These are phyloP conservation scores for Lepus timidus DNA, from an alignment of 2,113 vertebrate species.

Conservation along the genomic window DNA sequence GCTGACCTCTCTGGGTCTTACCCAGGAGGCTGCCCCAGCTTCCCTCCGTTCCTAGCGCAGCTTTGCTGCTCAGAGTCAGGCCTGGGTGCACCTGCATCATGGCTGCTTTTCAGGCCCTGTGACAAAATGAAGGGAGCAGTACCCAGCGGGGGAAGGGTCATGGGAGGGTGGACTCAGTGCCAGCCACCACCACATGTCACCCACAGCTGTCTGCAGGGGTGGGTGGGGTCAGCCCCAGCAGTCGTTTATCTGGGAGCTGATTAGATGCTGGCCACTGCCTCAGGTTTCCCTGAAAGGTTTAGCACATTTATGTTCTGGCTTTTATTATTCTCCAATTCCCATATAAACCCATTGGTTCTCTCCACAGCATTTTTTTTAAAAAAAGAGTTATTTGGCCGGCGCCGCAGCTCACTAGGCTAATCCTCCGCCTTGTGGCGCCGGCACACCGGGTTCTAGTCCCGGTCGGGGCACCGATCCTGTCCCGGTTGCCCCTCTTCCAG, in stretches of 20 bases:
- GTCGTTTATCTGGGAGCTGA: not conserved
- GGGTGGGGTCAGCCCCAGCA: not conserved
- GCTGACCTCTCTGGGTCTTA: accelerated
- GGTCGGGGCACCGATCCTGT: too few relatives aligned
- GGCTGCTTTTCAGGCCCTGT: not conserved
- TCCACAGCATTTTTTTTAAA: too few relatives aligned
- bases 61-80: not conserved
- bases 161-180: not conserved
- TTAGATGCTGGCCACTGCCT: not conserved
- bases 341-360: not conserved
- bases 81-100: not conserved
- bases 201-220: not conserved
- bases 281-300: not conserved
- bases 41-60: not conserved
- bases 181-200: not conserved
- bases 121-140: not conserved
- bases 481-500: too few relatives aligned
- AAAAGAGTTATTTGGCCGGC: too few relatives aligned
- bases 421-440: too few relatives aligned
- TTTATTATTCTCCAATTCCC: not conserved
- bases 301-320: not conserved
- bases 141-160: not conserved
- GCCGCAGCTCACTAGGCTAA: too few relatives aligned
- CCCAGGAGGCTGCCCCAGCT: not conserved
- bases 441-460: too few relatives aligned